These are phyloP conservation scores for Mohoua ochrocephala DNA, from an alignment of 2,113 vertebrate genomes.

Conservation along the genomic window DNA sequence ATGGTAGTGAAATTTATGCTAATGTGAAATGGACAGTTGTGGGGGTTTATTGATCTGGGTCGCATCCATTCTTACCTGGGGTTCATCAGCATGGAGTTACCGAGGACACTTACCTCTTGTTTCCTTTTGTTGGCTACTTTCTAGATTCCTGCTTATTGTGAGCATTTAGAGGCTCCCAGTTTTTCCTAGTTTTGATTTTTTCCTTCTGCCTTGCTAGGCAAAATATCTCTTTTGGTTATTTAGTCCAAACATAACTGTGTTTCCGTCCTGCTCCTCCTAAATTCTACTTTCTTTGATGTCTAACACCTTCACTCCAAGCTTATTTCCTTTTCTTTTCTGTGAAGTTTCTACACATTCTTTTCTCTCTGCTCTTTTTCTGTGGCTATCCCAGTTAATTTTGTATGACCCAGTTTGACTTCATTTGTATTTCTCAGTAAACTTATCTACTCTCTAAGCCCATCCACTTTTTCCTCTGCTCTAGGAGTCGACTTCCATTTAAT, in stretches of 20 bases:
- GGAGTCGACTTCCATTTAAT: not conserved
- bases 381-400: not conserved
- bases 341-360: not conserved
- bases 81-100: not conserved
- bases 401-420: not conserved
- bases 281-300: not conserved
- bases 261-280: not conserved
- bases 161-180: not conserved
- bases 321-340: not conserved
- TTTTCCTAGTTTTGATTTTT: not conserved
- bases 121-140: not conserved
- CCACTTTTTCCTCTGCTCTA: constrained; percentile 27
- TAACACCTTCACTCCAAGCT: not conserved
- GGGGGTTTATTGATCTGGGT: not conserved
- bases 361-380: not conserved
- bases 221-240: not conserved
- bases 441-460: not conserved
- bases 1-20: not conserved
- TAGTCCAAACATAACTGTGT: not conserved
- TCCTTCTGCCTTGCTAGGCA: not conserved
- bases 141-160: not conserved
- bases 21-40: not conserved
- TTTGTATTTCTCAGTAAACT: constrained; percentile 20
- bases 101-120: not conserved
- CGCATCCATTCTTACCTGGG: not conserved